Conservation (phyloP, 2,888 invertebrate species). For the Amphipyra berbera region DNA sequence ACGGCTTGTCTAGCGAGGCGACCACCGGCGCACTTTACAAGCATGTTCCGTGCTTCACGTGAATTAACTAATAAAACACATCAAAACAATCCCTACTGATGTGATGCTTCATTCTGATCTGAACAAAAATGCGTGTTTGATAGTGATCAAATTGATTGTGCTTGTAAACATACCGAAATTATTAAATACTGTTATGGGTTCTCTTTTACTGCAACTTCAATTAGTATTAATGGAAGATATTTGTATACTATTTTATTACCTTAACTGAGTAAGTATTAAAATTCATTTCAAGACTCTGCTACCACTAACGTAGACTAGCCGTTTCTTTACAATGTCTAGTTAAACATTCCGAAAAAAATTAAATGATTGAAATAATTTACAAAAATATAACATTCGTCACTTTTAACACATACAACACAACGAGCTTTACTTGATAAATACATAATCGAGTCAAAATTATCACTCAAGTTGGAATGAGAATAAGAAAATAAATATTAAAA, state of each 20-base stretch:
- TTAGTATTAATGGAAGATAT: conserved; percentile 59
- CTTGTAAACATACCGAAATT: conserved; percentile 37
- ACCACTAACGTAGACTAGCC: conserved; percentile 72
- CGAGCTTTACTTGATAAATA: conserved; percentile 74
- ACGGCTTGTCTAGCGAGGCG: conserved; percentile 72
- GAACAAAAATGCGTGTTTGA: conserved; percentile 27
- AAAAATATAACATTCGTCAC: conserved; percentile 84
- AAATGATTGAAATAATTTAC: conserved; percentile 80
- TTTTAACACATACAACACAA: conserved; percentile 79
- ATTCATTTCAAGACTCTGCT: conserved; percentile 55
- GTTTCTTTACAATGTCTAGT: conserved; percentile 67
- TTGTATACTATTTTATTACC: conserved; percentile 51
- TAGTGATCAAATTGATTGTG: conserved; percentile 46
- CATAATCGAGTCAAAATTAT: conserved; percentile 73
- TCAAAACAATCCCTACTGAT: conserved; percentile 11
- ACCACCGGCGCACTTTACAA: conserved; percentile 28
- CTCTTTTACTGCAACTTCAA: conserved; percentile 39
- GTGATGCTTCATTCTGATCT: conserved; percentile 23
- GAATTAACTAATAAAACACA: conserved; percentile 39
- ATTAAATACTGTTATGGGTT: conserved; percentile 47
- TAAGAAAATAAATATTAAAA: conserved; percentile 76
- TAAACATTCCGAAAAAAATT: conserved; percentile 70
- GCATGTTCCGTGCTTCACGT: conserved; percentile 26
- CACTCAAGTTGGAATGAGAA: conserved; percentile 85
- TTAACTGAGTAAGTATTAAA: conserved; percentile 52